These are phyloP conservation scores for Lordiphosa stackelbergi DNA, from an alignment of 1,140 invertebrate species.

Conservation along the genomic window DNA sequence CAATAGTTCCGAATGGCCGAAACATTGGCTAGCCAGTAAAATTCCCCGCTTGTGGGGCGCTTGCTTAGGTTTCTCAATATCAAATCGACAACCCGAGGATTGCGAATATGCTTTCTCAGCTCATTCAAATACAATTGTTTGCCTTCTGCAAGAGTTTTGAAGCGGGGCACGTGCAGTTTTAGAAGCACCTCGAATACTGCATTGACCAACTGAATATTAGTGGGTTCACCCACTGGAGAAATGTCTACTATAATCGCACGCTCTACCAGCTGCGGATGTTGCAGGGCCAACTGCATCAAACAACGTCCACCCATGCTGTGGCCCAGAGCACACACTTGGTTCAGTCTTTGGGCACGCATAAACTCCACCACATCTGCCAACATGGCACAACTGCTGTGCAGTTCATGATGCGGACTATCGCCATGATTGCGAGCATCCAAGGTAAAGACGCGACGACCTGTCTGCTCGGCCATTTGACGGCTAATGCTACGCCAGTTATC, in stretches of 20 bases:
- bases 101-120: no score
- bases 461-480: neutral
- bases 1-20: no score
- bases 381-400: constrained; percentile 84
- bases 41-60: no score
- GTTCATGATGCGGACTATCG: constrained; percentile 85
- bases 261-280: constrained; percentile 5
- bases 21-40: no score
- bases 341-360: neutral
- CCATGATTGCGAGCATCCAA: constrained; percentile 93
- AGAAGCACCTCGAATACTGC: neutral
- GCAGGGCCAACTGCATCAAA: constrained; percentile 5
- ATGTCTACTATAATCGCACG: constrained; percentile 6
- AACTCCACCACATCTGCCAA: constrained; percentile 80
- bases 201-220: neutral
- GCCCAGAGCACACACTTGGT: neutral
- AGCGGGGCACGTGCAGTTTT: neutral
- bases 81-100: no score
- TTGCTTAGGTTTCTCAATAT: no score
- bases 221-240: neutral
- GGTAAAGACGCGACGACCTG: constrained; percentile 79
- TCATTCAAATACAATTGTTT: no score
- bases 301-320: constrained; percentile 8
- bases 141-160: no score
- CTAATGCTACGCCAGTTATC: constrained; percentile 83